These are phyloP conservation scores for Acleris emargana DNA, from an alignment of 2,888 invertebrate genomes.

Conservation along the genomic window DNA sequence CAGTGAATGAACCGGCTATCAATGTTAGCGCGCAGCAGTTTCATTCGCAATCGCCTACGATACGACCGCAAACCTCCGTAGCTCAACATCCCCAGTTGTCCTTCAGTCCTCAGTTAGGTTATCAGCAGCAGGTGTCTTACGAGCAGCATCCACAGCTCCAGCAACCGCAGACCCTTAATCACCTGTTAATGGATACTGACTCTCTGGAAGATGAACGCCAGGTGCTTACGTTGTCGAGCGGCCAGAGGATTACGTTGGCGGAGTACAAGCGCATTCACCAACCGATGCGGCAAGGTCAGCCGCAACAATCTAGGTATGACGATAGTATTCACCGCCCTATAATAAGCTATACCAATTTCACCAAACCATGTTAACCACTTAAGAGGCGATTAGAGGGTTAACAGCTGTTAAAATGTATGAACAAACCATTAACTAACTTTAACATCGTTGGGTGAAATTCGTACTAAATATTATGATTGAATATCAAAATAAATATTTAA, in stretches of 20 bases:
- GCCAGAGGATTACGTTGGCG: slow-evolving; percentile 74
- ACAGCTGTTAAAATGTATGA: too few relatives aligned
- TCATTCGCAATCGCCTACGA: slow-evolving; percentile 57
- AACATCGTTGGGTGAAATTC: too few relatives aligned
- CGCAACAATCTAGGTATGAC: slow-evolving; percentile 41
- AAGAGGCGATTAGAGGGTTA: too few relatives aligned
- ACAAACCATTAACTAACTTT: too few relatives aligned
- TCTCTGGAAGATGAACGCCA: slow-evolving; percentile 70
- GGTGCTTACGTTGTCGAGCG: slow-evolving; percentile 67
- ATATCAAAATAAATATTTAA: too few relatives aligned
- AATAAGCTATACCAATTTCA: too few relatives aligned
- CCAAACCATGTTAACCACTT: too few relatives aligned
- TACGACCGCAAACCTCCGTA: slow-evolving; percentile 50
- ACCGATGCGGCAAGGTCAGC: slow-evolving; percentile 53
- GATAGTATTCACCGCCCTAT: background rate
- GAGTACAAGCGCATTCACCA: slow-evolving; percentile 74
- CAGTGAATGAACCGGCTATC: slow-evolving; percentile 55
- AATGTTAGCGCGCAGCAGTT: slow-evolving; percentile 57
- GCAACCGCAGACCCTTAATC: slow-evolving; percentile 57
- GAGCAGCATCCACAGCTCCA: slow-evolving; percentile 64
- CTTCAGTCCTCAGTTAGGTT: slow-evolving; percentile 58
- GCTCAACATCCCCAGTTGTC: slow-evolving; percentile 54
- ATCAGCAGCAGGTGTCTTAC: slow-evolving; percentile 56
- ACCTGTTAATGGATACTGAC: slow-evolving; percentile 67
- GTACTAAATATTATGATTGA: too few relatives aligned